These are phyloP conservation scores for Trididemnum miniatum DNA, from an alignment of 23 tunicate genomes.

Conservation along the genomic window DNA sequence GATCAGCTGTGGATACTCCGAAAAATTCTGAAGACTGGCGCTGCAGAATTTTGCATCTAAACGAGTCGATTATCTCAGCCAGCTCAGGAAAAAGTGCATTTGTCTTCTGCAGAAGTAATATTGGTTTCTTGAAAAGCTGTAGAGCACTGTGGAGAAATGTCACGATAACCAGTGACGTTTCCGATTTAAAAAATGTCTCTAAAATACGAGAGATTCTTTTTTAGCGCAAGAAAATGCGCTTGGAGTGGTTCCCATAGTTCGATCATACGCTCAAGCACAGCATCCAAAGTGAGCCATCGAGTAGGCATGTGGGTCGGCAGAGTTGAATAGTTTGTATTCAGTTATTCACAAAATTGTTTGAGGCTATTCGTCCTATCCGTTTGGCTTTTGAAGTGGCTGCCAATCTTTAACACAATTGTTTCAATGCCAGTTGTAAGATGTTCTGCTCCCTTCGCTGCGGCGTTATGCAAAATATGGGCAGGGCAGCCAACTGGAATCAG, in stretches of 20 bases:
- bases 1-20: conserved; percentile 59
- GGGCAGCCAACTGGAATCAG: conserved; percentile 40
- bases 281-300: conserved; percentile 28
- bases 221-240: conserved; percentile 15
- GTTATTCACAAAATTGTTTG: conserved; percentile 30
- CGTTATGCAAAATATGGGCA: conserved; percentile 34
- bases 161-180: conserved; percentile 9
- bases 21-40: conserved; percentile 51
- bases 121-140: conserved; percentile 30
- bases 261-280: conserved; percentile 31
- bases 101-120: conserved; percentile 36
- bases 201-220: conserved; percentile 18
- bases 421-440: conserved; percentile 24
- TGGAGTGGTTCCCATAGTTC: conserved; percentile 47
- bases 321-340: conserved; percentile 20
- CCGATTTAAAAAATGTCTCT: background rate
- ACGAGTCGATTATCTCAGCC: conserved; percentile 48
- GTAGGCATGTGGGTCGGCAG: conserved; percentile 19
- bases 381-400: conserved; percentile 36
- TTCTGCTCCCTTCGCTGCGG: conserved; percentile 30
- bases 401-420: conserved; percentile 28
- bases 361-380: conserved; percentile 21
- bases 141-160: conserved; percentile 18
- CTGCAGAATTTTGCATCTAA: conserved; percentile 44
- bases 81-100: conserved; percentile 32